Evolutionary conservation across 2,113 vertebrate species (phyloP), one percentile per base, ranked within the genome.

Genomic region (Sebastes schlegelii): DNA sequence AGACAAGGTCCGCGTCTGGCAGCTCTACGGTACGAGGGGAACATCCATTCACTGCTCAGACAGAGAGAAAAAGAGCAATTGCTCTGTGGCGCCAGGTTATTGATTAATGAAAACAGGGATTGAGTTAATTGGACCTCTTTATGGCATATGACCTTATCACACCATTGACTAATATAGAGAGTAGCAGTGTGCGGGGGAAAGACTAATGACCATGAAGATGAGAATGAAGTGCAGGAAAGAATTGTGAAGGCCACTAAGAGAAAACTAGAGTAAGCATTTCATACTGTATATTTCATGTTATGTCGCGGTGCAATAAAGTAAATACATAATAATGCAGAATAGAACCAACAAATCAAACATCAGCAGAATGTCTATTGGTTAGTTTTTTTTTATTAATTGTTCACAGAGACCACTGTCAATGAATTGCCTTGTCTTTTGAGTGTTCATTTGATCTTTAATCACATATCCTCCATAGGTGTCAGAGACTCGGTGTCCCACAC

Each of bases 1-100:
- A 66, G 98, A 99, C 94, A 96, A 97, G 84, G 97, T 99, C 81
- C 95, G 97, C 3, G 95, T 98, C 79, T 99, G 98, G 98, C 98
- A 99, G 61, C 96, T 99, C 43, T 99, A 99, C 0, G 98, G 98
- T 99, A 92, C 85, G 95, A 67, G 14, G 57, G 26, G 23, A 34
- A 14, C 62, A 65, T 67, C 58, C 21, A 48, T 60, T 23, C 48
- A 4, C 42, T 42, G 26, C 49, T 64, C 1, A 12, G 14, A 66
- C 62, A 21, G 19, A 60, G 45, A 48, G 60, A 51, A 77, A 77
- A 66, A 19, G 7, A 65, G 54, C 49, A 67, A 77, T 63, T 85
- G 42, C 68, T 73, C 16, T 57, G 40, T 62, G 21, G 55, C 57
- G 67, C 42, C 62, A 67, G 48, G 4, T 42, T 88, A 91, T 91